phyloP scores from a whole-genome alignment of 2,113 vertebrate species.

The Ranitomeya variabilis region DNA sequence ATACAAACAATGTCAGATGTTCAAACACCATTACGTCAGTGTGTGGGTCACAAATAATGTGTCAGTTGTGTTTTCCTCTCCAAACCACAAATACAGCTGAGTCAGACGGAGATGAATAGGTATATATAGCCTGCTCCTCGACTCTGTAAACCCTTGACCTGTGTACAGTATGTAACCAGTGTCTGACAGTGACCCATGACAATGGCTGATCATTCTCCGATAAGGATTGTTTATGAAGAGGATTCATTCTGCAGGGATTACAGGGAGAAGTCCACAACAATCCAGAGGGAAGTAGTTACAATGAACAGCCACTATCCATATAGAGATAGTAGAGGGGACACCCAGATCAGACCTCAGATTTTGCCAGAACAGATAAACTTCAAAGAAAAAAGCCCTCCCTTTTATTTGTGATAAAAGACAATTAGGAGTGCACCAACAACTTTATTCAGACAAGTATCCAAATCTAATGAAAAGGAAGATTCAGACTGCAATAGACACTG shows the following conservation, averaged over 20 bases:
- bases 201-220: not conserved
- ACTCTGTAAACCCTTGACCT: not conserved
- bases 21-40: not conserved
- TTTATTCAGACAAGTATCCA: no score
- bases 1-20: not conserved
- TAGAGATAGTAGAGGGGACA: not conserved
- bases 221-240: not conserved
- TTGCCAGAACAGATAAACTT: no score
- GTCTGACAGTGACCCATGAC: not conserved
- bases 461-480: no score
- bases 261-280: not conserved
- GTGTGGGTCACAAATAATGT: not conserved
- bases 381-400: no score
- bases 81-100: conserved; percentile 44
- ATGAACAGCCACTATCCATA: not conserved
- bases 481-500: not conserved
- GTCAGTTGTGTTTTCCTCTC: conserved; percentile 5
- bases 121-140: not conserved
- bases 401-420: no score
- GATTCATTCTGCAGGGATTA: no score
- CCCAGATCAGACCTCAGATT: not conserved
- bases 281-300: not conserved
- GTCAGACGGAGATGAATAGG: conserved; percentile 18
- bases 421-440: no score
- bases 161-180: not conserved